These are phyloP conservation scores for Formica exsecta DNA, from an alignment of 1,140 invertebrate species.

Conservation along the genomic window DNA sequence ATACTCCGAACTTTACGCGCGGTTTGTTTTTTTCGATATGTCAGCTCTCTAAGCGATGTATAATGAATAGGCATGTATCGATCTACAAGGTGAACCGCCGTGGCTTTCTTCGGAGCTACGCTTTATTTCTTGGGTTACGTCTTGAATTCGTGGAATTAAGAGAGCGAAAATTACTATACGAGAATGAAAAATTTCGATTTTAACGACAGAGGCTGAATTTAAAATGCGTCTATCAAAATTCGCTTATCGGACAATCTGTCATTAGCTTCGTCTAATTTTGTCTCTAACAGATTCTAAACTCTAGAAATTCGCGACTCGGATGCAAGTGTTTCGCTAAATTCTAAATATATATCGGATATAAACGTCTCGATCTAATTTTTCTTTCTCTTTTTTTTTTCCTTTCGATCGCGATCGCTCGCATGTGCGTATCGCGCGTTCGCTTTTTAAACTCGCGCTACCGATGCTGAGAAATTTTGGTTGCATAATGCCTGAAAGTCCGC, in stretches of 20 bases:
- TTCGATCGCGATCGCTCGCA: constrained; percentile 1
- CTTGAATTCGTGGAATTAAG: neutral
- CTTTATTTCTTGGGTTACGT: neutral
- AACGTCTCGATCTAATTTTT: constrained; percentile 5
- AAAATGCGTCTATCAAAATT: neutral
- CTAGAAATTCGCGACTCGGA: neutral
- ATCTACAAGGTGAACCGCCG: constrained; percentile 20
- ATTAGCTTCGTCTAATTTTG: constrained; percentile 18
- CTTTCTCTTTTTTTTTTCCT: neutral
- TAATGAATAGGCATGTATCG: constrained; percentile 1
- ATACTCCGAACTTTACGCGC: neutral
- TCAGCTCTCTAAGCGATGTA: constrained; percentile 17
- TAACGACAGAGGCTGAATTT: neutral
- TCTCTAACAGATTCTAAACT: neutral
- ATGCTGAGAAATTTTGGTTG: constrained; percentile 60
- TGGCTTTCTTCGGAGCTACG: neutral
- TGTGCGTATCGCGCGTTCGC: neutral
- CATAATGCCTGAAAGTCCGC: constrained; percentile 62
- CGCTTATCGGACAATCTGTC: neutral
- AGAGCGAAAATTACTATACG: neutral
- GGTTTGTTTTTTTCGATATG: neutral
- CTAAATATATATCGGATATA: neutral
- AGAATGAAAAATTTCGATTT: neutral
- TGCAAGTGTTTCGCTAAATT: neutral
- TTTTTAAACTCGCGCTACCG: neutral